Evolutionary conservation across 2,888 invertebrate species (phyloP).

Genomic region (Rhagonycha fulva): DNA sequence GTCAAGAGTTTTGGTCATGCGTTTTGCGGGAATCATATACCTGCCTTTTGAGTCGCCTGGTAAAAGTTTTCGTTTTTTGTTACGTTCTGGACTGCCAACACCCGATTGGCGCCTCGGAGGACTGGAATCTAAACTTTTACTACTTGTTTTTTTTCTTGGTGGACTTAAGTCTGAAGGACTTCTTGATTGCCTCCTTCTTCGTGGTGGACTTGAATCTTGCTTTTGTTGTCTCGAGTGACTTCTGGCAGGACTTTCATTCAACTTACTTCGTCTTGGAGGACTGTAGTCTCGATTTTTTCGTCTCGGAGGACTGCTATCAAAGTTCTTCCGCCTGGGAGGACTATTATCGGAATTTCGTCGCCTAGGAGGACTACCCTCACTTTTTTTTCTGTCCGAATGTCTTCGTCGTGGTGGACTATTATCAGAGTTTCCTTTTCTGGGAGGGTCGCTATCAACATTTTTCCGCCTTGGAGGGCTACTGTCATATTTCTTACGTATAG

Average conservation of each 20-base stretch:
- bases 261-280: not conserved
- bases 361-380: conserved; percentile 35
- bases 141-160: conserved; percentile 1
- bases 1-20: conserved; percentile 73
- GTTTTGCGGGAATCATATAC: conserved; percentile 34
- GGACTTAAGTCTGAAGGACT: conserved; percentile 36
- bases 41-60: conserved; percentile 36
- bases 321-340: conserved; percentile 41
- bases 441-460: conserved; percentile 6
- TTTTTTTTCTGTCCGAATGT: too few species aligned
- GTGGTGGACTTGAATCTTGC: not conserved
- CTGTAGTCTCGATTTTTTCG: conserved; percentile 19
- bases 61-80: conserved; percentile 25
- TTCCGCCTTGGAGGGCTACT: not conserved
- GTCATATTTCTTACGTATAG: conserved; percentile 13
- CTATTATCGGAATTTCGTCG: conserved; percentile 32
- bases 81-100: conserved; percentile 12
- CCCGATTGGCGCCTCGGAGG: conserved; percentile 37
- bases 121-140: conserved; percentile 38
- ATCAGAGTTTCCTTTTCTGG: conserved; percentile 14
- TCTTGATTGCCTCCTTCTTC: conserved; percentile 6
- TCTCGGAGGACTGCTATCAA: conserved; percentile 44
- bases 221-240: not conserved
- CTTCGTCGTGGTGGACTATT: conserved; percentile 6
- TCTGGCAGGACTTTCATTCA: conserved; percentile 14